Conservation (phyloP, 1,140 invertebrate genomes). For the Euwallacea similis region DNA sequence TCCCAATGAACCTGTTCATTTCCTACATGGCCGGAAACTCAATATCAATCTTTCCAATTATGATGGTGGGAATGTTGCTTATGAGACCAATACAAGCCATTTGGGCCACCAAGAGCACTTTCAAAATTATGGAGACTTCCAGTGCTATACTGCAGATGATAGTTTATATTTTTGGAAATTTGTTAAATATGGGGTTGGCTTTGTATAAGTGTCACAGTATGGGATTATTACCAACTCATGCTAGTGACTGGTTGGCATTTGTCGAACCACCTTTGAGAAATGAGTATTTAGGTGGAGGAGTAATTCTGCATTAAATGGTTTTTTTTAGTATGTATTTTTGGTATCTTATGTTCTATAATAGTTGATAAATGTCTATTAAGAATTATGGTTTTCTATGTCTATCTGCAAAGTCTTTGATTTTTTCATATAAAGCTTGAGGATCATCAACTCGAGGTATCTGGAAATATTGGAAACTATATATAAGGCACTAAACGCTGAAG, state of each 20-base stretch:
- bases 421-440: constrained; percentile 68
- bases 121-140: constrained; percentile 94
- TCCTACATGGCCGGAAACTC: constrained; percentile 99
- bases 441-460: constrained; percentile 83
- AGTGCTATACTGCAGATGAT: constrained; percentile 90
- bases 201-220: constrained; percentile 99
- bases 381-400: constrained; percentile 63
- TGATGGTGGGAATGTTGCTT: constrained; percentile 99
- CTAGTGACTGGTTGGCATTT: constrained; percentile 98
- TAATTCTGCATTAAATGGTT: constrained; percentile 64
- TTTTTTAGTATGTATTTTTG: neutral
- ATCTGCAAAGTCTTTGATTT: constrained; percentile 69
- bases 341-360: constrained; percentile 7
- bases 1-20: constrained; percentile 99
- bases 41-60: constrained; percentile 99
- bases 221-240: constrained; percentile 95
- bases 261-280: constrained; percentile 86
- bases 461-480: constrained; percentile 43
- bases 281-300: constrained; percentile 86
- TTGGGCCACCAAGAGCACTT: constrained; percentile 87
- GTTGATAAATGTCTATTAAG: constrained; percentile 4
- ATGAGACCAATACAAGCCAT: constrained; percentile 94
- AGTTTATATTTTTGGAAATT: constrained; percentile 93
- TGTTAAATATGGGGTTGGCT: constrained; percentile 89
- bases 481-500: neutral